Base-by-base conservation (phyloP, 2,797 vertebrate species). In the Muscicapa striata region DNA sequence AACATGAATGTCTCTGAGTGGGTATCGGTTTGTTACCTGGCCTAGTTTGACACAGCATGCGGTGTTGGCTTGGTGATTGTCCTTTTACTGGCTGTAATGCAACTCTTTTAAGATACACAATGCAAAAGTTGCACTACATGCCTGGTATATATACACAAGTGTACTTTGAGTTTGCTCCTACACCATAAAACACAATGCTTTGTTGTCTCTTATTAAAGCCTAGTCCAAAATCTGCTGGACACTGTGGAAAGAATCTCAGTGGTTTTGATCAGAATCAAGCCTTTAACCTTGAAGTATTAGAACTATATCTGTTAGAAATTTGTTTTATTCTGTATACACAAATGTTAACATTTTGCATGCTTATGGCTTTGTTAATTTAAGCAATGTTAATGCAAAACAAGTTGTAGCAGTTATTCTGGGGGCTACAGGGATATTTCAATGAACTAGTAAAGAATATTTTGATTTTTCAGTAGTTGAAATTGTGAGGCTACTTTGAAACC, bases 91-190 rank as follows among this genome's bases (percentile, higher is more conserved):
- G 61, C 84, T 93, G 19, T 95, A 82, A 81, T 46, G 29, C 48
- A 68, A 15, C 74, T 76, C 24, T 20, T 77, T 82, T 78, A 40
- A 75, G 23, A 72, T 18, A 30, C 1, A 0, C 59, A 23, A 20
- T 90, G 51, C 85, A 74, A 16, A 76, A 78, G 6, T 87, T 90
- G 64, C 76, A 75, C 80, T 85, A 13, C 41, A 13, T 59, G 45
- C 34, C 67, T 32, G 24, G 43, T 15, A 3, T 54, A 5, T 63
- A 19, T 75, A 84, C 58, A 66, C 78, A 62, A 84, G 86, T 87
- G 81, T 95, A 89, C 70, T 95, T 90, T 77, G 29, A 77, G 45
- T 68, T 55, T 94, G 68, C 84, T 94, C 87, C 69, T 95, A 21
- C 55, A 43, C 20, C 43, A 43, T 66, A 36, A 88, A 83, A 27